Evolutionary conservation across 2,113 vertebrate genomes (phyloP).

Genomic region (Alces alces): DNA sequence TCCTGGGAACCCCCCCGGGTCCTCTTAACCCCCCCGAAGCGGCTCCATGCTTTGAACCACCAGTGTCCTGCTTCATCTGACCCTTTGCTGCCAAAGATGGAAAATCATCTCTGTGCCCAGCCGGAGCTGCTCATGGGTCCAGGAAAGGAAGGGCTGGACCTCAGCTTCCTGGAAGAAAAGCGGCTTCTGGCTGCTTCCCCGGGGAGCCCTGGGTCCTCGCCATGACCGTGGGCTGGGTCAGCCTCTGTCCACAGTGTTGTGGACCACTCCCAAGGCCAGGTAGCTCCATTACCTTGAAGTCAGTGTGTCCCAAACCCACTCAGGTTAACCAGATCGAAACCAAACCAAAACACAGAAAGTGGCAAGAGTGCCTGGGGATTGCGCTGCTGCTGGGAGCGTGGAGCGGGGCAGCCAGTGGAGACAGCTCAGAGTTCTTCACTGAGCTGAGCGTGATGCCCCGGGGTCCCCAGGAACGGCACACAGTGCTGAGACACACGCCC

Average conservation of each 20-base stretch:
- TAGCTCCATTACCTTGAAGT: not conserved
- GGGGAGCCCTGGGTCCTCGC: too few relatives aligned
- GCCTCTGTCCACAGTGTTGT: not conserved
- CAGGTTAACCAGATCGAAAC: not conserved
- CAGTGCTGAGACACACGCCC: not conserved
- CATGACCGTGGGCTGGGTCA: fast-evolving
- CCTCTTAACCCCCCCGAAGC: not conserved
- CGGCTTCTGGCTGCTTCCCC: not conserved
- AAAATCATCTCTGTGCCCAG: not conserved
- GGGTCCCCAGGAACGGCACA: not conserved
- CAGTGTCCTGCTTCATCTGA: not conserved
- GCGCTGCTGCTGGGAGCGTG: not conserved
- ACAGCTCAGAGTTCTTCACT: not conserved
- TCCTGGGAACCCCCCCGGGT: not conserved
- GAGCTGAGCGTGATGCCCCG: not conserved
- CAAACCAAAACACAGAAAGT: not conserved
- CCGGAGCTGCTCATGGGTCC: not conserved
- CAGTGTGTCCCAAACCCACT: not conserved
- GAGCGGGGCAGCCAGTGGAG: not conserved
- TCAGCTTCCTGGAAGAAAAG: not conserved
- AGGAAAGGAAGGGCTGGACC: not conserved
- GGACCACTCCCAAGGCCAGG: not conserved
- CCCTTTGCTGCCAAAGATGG: not conserved
- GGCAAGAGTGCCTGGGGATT: not conserved
- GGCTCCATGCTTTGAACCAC: not conserved